A percentile compares a stretch with the other conserved stretches of the same genome.
Conservation (phyloP, 2,888 invertebrate genomes). For the Melangyna quadrimaculata region DNA sequence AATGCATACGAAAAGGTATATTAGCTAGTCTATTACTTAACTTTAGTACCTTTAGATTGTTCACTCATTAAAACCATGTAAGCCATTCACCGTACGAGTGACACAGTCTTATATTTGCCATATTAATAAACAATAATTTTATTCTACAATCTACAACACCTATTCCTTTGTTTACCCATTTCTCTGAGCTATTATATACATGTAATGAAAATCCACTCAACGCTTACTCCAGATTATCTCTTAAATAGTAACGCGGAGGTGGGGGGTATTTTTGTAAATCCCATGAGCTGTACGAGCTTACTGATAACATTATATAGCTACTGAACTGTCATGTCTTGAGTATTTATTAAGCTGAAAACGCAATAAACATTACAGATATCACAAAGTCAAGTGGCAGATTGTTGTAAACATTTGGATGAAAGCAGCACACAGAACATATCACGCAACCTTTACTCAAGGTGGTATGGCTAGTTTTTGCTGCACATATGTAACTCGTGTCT, state of each 20-base stretch:
- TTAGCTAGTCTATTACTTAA: neutral
- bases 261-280: neutral
- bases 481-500: constrained; percentile 8
- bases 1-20: neutral
- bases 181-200: constrained; percentile 20
- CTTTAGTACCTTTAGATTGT: neutral
- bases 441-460: constrained; percentile 22
- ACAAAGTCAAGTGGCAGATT: constrained; percentile 53
- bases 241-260: too few relatives aligned
- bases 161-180: constrained; percentile 36
- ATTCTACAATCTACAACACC: neutral
- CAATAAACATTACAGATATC: constrained; percentile 40
- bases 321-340: constrained; percentile 23
- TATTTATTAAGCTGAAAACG: neutral
- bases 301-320: constrained; percentile 19
- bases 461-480: neutral
- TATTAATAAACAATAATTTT: constrained; percentile 21
- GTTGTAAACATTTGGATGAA: constrained; percentile 19
- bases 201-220: constrained; percentile 26
- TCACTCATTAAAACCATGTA: constrained; percentile 50
- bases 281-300: neutral
- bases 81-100: constrained; percentile 45
- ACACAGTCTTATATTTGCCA: constrained; percentile 28
- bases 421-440: neutral
- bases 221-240: constrained; percentile 52